Base-by-base conservation (phyloP, 2,888 invertebrate genomes). In the Limnephilus rhombicus region DNA sequence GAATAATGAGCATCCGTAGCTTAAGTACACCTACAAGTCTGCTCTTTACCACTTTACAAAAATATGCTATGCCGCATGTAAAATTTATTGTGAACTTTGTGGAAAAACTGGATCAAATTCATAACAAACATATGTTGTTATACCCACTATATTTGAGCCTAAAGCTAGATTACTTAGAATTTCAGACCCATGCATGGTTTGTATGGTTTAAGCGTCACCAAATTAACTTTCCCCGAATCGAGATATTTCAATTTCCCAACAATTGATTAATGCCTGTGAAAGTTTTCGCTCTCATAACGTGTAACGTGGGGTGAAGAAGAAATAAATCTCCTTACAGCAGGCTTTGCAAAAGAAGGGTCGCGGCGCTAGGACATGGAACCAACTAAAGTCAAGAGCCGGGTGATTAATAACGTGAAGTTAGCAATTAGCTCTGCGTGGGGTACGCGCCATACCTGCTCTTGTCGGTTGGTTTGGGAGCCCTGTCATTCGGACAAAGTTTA, bases 201-300 rank as follows among this genome's bases (percentile, higher is more conserved):
- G 68, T 68, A 68, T 68, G 68, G 24, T n/a, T 68, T 68, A n/a
- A 68, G 68, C 7, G n/a, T 68, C 68, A 68, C 68, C 68, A 68
- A 24, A 68, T 68, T 68, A 68, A 68, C 68, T 68, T 68, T 68
- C 68, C 53, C 2, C 68, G n/a, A 68, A 24, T 83, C 34, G 37
- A 83, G 34, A 24, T 37, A 83, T 37, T 83, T 83, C 83, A 83
- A 34, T 24, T 83, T 15, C 34, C 34, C 41, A 83, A 83, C 41
- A 83, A 83, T 83, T 83, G 83, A 83, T 83, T 83, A 83, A 83
- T 83, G 83, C 7, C 83, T 83, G 37, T 11, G 83, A 83, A 83
- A 83, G 37, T 83, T 83, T 83, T 41, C 41, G 11, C 83, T 34
- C 83, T 83, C 83, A 24, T 83, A 41, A 83, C 37, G 37, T 83